phyloP scores from a whole-genome alignment of 2,113 vertebrate genomes.

The Burhinus oedicnemus region DNA sequence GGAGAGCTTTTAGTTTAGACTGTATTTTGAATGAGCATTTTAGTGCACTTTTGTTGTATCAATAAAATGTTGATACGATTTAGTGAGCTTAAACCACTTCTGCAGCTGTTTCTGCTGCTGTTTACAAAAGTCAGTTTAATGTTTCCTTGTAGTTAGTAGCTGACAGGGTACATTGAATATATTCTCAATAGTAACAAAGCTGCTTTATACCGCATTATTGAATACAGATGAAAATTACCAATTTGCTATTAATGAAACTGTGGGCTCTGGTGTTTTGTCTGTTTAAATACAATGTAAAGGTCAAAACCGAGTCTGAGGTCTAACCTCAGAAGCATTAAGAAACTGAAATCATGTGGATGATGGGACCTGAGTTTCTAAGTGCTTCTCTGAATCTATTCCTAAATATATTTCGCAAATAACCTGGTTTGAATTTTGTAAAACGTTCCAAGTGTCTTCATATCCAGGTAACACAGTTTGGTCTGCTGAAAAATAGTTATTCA shows the following conservation, averaged over 20 bases:
- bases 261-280: background rate
- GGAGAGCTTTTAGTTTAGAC: background rate
- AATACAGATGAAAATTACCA: background rate
- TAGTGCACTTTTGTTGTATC: background rate
- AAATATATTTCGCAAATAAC: background rate
- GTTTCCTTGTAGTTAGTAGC: background rate
- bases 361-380: background rate
- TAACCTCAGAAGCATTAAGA: background rate
- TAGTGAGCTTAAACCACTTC: background rate
- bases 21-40: background rate
- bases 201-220: background rate
- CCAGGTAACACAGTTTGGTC: background rate
- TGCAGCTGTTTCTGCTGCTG: background rate
- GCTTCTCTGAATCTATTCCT: background rate
- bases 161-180: background rate
- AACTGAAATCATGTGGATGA: background rate
- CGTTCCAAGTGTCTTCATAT: rapidly evolving
- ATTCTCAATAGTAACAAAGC: background rate
- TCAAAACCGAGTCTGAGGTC: background rate
- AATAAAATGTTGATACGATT: background rate
- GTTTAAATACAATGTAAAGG: background rate
- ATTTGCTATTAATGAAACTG: background rate
- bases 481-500: background rate
- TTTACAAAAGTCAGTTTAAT: background rate
- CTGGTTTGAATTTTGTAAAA: background rate